These are phyloP conservation scores for Capreolus pygargus DNA, from an alignment of 2,113 vertebrate genomes.

Conservation along the genomic window DNA sequence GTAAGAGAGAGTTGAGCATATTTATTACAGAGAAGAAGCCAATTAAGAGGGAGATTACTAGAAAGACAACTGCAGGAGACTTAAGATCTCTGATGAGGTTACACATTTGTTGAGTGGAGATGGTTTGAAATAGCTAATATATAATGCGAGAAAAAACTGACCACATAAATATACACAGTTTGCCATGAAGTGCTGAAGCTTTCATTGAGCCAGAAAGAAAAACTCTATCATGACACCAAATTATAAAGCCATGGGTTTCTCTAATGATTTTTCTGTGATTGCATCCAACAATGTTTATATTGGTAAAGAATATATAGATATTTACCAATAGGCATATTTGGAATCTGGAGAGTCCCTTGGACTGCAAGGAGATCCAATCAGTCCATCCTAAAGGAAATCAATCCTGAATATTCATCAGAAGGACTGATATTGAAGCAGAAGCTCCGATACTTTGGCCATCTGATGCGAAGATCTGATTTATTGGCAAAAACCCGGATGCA, in stretches of 20 bases:
- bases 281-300: not conserved
- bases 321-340: not conserved
- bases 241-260: not conserved
- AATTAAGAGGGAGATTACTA: not conserved
- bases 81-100: not conserved
- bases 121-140: not conserved
- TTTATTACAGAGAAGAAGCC: not conserved
- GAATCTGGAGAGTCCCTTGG: not conserved
- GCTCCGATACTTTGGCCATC: not conserved
- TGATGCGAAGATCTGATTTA: not conserved
- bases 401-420: not conserved
- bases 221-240: not conserved
- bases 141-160: not conserved
- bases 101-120: not conserved
- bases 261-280: not conserved
- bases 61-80: not conserved
- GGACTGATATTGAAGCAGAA: not conserved
- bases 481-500: not conserved
- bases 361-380: not conserved
- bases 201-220: not conserved
- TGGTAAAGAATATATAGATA: not conserved
- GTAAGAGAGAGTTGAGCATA: not conserved
- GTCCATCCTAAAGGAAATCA: not conserved
- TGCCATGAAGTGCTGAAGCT: not conserved
- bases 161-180: not conserved